A percentile compares a stretch with the other conserved stretches of the same genome.
Conservation (phyloP, 2,888 invertebrate genomes). For the Shargacucullia verbasci region DNA sequence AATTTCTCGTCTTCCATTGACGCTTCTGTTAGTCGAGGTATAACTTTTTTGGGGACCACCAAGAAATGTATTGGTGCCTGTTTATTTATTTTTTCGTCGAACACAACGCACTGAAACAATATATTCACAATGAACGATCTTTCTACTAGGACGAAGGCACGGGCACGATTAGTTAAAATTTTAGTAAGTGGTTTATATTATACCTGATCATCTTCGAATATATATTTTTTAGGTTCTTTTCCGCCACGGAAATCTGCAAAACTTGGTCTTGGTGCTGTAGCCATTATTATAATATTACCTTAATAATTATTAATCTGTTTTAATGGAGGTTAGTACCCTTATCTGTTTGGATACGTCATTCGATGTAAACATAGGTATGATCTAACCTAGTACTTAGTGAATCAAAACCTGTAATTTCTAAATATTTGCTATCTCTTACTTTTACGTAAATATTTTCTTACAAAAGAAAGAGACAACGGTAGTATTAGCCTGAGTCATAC, state of each 20-base stretch:
- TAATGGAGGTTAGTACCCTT: background rate
- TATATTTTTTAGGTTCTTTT: slow-evolving; percentile 47
- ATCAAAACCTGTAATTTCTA: background rate
- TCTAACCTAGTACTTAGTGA: no score
- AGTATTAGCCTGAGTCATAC: background rate
- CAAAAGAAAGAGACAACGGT: background rate
- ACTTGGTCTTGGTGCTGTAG: slow-evolving; percentile 5
- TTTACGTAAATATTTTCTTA: background rate
- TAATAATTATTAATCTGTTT: no score
- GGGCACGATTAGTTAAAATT: no score
- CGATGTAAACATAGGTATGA: no score
- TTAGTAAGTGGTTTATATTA: no score
- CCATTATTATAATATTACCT: slow-evolving; percentile 15
- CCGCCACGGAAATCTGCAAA: slow-evolving; percentile 49
- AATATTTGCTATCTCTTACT: slow-evolving; percentile 1
- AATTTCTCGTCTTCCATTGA: slow-evolving; percentile 91
- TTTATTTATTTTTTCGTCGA: slow-evolving; percentile 93
- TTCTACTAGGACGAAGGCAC: no score
- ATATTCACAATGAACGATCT: no score
- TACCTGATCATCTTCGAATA: slow-evolving; percentile 73
- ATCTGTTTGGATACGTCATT: background rate
- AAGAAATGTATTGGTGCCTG: slow-evolving; percentile 97
- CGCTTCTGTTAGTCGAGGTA: slow-evolving; percentile 92
- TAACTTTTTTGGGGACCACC: slow-evolving; percentile 96
- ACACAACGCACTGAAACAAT: slow-evolving; percentile 94